These are phyloP conservation scores for Lethenteron camtschaticum DNA, from an alignment of 2,113 vertebrate species.

Conservation along the genomic window DNA sequence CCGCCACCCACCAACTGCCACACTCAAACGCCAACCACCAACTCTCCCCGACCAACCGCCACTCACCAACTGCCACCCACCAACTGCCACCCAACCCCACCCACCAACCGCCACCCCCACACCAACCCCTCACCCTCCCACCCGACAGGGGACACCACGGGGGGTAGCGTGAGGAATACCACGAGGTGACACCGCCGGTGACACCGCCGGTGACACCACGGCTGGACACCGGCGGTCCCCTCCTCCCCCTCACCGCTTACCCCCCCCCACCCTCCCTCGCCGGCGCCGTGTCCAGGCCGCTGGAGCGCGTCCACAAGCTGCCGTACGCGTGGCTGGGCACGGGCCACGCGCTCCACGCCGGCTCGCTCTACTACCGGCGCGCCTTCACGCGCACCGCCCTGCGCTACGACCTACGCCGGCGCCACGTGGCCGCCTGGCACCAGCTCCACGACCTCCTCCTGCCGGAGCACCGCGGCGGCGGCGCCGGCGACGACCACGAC, in stretches of 20 bases:
- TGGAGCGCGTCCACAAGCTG: not conserved
- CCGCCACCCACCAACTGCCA: too few relatives aligned
- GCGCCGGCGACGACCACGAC: not conserved
- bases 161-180: too few relatives aligned
- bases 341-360: slow-evolving; percentile 7
- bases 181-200: not conserved
- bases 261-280: not conserved
- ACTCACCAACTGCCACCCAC: too few relatives aligned
- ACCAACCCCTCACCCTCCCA: too few relatives aligned
- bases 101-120: too few relatives aligned
- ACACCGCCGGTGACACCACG: not conserved
- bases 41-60: too few relatives aligned
- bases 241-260: not conserved
- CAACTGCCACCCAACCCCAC: too few relatives aligned
- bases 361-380: slow-evolving; percentile 10
- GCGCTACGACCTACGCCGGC: slow-evolving; percentile 7
- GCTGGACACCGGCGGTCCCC: not conserved
- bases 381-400: slow-evolving; percentile 9
- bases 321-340: slow-evolving; percentile 8
- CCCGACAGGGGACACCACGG: too few relatives aligned
- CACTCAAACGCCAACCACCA: too few relatives aligned
- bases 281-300: not conserved
- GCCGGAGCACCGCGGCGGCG: too few relatives aligned
- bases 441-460: not conserved
- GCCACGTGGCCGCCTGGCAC: not conserved